A percentile compares a stretch with the other conserved stretches of the same genome.
Conservation (phyloP, 2,113 vertebrate species). For the Hippocampus comes region DNA sequence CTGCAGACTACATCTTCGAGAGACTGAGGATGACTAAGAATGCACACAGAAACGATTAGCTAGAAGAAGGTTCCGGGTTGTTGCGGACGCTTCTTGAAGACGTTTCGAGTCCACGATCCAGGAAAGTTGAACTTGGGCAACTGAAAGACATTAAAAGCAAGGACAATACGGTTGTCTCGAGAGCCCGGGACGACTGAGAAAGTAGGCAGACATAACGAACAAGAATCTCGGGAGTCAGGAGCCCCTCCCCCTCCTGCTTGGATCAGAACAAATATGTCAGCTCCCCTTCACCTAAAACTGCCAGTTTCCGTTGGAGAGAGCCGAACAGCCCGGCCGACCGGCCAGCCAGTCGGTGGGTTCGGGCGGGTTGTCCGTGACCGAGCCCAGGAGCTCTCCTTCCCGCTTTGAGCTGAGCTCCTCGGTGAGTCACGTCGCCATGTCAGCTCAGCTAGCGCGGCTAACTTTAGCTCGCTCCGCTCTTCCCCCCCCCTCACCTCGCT, state of each 20-base stretch:
- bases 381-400: constrained; percentile 51
- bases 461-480: constrained; percentile 25
- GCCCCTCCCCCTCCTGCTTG: constrained; percentile 34
- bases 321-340: neutral
- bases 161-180: too few relatives aligned
- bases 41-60: neutral
- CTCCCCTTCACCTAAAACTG: neutral
- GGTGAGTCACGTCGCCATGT: constrained; percentile 89
- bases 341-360: too few relatives aligned
- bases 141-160: too few relatives aligned
- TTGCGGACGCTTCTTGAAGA: neutral
- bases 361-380: neutral
- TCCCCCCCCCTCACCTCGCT: neutral
- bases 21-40: neutral
- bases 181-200: too few relatives aligned
- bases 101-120: too few relatives aligned
- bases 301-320: neutral
- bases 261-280: constrained; percentile 45
- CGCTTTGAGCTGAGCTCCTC: constrained; percentile 69
- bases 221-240: constrained; percentile 34
- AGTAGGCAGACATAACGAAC: neutral
- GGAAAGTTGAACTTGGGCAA: too few relatives aligned
- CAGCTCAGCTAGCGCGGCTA: constrained; percentile 76
- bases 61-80: neutral
- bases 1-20: neutral